A percentile compares a stretch with the other conserved stretches of the same genome.
Evolutionary conservation across 2,888 invertebrate species (phyloP).

Genomic region (Deilephila porcellus): DNA sequence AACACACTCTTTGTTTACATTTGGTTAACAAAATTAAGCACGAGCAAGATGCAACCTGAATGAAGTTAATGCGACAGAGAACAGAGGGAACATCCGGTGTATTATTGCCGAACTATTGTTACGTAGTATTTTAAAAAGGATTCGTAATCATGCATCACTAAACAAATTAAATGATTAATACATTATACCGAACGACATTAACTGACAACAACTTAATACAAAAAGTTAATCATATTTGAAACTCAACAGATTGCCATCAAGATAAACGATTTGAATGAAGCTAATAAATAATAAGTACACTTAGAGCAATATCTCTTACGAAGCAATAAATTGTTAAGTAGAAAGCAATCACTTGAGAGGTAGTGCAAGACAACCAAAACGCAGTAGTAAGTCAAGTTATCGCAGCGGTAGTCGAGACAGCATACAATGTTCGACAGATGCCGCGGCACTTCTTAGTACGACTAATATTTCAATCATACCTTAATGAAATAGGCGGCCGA

Average conservation of each 20-base stretch:
- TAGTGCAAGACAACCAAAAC: conserved; percentile 52
- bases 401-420: conserved; percentile 42
- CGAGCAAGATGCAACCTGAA: conserved; percentile 44
- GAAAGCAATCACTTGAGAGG: conserved; percentile 56
- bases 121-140: conserved; percentile 55
- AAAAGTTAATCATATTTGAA: neutral
- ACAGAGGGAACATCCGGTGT: conserved; percentile 57
- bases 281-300: conserved; percentile 22
- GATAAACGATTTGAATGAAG: conserved; percentile 18
- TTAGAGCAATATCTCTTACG: conserved; percentile 18
- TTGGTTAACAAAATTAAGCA: conserved; percentile 39
- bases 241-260: neutral
- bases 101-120: conserved; percentile 58
- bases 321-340: conserved; percentile 43
- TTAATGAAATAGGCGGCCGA: neutral
- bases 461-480: neutral
- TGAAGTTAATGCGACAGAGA: conserved; percentile 50
- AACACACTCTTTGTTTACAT: neutral
- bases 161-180: conserved; percentile 58
- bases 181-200: neutral
- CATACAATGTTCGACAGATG: conserved; percentile 42
- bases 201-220: neutral
- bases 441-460: conserved; percentile 33
- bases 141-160: conserved; percentile 58
- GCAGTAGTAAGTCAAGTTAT: conserved; percentile 50